Evolutionary conservation across 1,140 invertebrate species (phyloP).

Genomic region (Drosophila punjabiensis): DNA sequence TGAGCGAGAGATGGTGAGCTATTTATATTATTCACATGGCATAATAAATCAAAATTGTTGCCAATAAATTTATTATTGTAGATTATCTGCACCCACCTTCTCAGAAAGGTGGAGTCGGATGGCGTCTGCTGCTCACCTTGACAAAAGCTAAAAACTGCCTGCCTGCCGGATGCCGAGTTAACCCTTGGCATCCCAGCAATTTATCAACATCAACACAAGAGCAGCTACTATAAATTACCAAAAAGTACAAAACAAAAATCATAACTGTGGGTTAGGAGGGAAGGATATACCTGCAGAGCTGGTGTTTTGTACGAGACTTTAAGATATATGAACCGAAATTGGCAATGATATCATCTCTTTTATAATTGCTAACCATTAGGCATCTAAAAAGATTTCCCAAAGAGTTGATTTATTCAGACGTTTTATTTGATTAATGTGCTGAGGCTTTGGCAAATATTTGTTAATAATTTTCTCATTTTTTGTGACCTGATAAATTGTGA

Average conservation of each 20-base stretch:
- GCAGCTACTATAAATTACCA: conserved; percentile 68
- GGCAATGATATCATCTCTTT: conserved; percentile 1
- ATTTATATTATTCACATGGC: conserved; percentile 77
- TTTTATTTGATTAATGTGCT: conserved; percentile 2
- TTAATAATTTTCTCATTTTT: conserved; percentile 1
- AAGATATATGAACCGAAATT: conserved; percentile 17
- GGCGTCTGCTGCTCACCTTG: conserved; percentile 48
- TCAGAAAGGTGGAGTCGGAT: conserved; percentile 14
- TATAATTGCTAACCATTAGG: conserved; percentile 23
- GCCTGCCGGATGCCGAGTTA: conserved; percentile 60
- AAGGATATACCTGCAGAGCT: background rate
- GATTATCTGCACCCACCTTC: conserved; percentile 60
- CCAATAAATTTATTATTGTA: conserved; percentile 83
- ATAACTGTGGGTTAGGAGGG: background rate
- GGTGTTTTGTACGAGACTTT: conserved; percentile 1
- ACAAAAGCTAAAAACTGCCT: conserved; percentile 72
- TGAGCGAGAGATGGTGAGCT: conserved; percentile 32
- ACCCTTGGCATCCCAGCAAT: conserved; percentile 67
- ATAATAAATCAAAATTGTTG: conserved; percentile 81
- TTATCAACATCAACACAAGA: conserved; percentile 76
- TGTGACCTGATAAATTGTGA: background rate
- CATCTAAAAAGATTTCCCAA: background rate
- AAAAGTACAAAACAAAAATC: conserved; percentile 32
- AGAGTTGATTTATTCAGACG: conserved; percentile 6
- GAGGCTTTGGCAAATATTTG: background rate